phyloP scores from a whole-genome alignment of 2,888 invertebrate genomes.

The Heliconius ismenius region DNA sequence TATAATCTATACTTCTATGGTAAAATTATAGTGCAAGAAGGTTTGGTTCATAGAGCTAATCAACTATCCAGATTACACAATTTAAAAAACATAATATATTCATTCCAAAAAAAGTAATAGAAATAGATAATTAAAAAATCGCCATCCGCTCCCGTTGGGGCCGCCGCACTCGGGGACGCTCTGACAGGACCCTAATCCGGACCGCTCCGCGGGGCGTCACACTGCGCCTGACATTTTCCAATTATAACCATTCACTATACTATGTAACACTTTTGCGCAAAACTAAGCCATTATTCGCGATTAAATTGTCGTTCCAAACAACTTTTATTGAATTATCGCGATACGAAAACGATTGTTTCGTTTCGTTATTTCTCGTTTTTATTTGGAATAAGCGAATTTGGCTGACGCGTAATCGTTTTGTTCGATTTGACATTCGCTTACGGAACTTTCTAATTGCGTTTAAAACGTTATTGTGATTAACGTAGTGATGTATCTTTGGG shows the following conservation, averaged over 20 bases:
- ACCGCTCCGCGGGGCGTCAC: conserved; percentile 71
- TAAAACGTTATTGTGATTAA: neutral
- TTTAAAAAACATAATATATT: neutral
- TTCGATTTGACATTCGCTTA: conserved; percentile 2
- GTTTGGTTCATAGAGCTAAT: too few species aligned
- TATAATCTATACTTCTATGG: too few species aligned
- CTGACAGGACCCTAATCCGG: conserved; percentile 75
- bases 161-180: conserved; percentile 53
- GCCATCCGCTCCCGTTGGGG: conserved; percentile 41
- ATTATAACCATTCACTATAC: conserved; percentile 74
- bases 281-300: conserved; percentile 57
- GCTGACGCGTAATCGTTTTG: neutral
- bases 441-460: neutral
- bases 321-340: conserved; percentile 52
- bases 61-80: too few species aligned
- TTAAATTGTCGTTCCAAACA: conserved; percentile 56
- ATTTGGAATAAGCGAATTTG: conserved; percentile 28
- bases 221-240: conserved; percentile 72
- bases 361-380: conserved; percentile 7
- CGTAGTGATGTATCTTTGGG: neutral
- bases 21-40: too few species aligned
- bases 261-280: conserved; percentile 70
- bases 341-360: conserved; percentile 43
- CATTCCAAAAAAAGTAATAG: neutral
- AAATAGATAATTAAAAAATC: conserved; percentile 21